These are phyloP conservation scores for Tadarida brasiliensis DNA, from an alignment of 2,797 vertebrate species.

Conservation along the genomic window DNA sequence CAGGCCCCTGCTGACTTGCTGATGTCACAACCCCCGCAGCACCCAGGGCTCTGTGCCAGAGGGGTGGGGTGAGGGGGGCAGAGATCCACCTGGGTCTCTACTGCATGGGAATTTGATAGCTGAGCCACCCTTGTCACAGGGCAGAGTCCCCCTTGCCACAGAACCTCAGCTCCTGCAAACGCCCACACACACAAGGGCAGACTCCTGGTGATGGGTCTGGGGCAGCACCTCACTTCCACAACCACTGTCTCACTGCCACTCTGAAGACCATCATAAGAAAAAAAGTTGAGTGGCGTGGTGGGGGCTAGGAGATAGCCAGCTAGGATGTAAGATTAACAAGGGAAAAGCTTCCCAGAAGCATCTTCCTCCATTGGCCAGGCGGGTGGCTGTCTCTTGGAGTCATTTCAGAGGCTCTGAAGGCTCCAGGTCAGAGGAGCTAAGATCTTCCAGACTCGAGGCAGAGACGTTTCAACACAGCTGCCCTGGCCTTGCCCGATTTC, in stretches of 20 bases:
- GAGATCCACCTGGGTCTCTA: background rate
- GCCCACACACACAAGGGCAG: background rate
- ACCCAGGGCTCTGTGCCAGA: background rate
- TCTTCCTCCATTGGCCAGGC: background rate
- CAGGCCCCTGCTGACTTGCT: background rate
- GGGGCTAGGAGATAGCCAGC: background rate
- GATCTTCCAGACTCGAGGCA: background rate
- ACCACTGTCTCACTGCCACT: background rate
- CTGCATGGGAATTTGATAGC: background rate
- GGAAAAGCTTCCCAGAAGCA: background rate
- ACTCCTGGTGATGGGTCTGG: too few relatives aligned
- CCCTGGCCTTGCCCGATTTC: constrained; percentile 34
- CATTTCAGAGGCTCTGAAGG: constrained; percentile 23
- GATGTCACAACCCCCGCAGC: background rate
- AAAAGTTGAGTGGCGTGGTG: background rate
- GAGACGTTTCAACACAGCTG: constrained; percentile 31
- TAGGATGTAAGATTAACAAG: background rate
- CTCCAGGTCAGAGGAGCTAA: constrained; percentile 28
- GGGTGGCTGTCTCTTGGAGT: constrained; percentile 49
- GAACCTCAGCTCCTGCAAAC: background rate
- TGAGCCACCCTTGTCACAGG: background rate
- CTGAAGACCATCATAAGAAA: background rate
- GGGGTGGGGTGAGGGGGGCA: fast-evolving
- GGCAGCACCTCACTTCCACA: background rate
- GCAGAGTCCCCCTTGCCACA: background rate